Evolutionary conservation across 2,113 vertebrate species (phyloP).

Genomic region (Cryptomyrus ogoouensis): DNA sequence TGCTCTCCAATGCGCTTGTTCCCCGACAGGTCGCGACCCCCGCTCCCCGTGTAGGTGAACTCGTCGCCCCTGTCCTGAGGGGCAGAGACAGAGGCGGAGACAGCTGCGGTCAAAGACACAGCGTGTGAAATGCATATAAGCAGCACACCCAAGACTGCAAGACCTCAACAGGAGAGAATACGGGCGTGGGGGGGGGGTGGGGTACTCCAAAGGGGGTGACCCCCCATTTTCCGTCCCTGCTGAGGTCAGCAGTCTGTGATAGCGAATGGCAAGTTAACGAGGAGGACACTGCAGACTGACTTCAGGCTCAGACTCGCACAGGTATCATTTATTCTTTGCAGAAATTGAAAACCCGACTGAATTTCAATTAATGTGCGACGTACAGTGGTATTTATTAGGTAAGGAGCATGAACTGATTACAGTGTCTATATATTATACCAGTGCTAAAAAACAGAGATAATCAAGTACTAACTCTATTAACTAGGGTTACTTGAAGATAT

Average conservation of each 20-base stretch:
- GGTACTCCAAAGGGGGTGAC: too few relatives aligned
- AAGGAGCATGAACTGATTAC: too few relatives aligned
- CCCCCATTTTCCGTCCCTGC: not conserved
- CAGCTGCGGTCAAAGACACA: not conserved
- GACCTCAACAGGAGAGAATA: not conserved
- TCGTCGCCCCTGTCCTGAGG: constrained; percentile 90
- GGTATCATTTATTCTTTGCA: not conserved
- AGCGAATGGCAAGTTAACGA: not conserved
- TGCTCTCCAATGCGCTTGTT: constrained; percentile 97
- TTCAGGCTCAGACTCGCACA: not conserved
- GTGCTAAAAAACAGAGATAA: not conserved
- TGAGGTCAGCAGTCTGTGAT: not conserved
- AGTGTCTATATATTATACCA: too few relatives aligned
- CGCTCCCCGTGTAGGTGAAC: constrained; percentile 97
- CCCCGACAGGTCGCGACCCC: constrained; percentile 94
- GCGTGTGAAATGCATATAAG: not conserved
- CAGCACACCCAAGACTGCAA: not conserved
- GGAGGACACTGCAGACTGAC: not conserved
- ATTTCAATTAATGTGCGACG: not conserved
- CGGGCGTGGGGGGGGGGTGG: not conserved
- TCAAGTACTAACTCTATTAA: not conserved
- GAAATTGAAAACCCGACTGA: not conserved
- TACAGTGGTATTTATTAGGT: too few relatives aligned
- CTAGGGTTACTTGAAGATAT: not conserved
- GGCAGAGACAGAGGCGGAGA: constrained; percentile 20